phyloP scores from a whole-genome alignment of 2,113 vertebrate genomes.

The Cephalophus harveyi region DNA sequence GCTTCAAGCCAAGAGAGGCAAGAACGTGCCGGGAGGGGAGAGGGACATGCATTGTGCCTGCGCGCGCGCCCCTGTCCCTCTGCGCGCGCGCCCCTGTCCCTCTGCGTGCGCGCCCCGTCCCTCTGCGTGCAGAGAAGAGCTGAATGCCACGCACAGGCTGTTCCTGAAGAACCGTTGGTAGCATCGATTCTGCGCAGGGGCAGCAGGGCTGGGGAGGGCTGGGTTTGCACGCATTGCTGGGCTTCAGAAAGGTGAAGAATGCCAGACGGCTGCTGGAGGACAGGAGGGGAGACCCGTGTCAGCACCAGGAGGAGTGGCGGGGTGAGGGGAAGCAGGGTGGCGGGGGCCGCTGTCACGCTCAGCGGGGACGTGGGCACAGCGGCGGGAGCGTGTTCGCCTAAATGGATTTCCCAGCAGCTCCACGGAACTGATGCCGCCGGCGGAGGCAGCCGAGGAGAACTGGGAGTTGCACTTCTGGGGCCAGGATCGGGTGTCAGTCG shows the following conservation, averaged over 20 bases:
- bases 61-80: accelerated
- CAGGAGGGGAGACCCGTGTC: accelerated
- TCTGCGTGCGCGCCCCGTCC: no score
- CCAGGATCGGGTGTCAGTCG: no score
- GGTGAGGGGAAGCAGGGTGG: no score
- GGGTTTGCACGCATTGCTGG: accelerated
- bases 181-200: accelerated
- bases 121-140: background rate
- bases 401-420: background rate
- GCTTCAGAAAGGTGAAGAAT: background rate
- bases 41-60: accelerated
- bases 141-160: accelerated
- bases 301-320: accelerated
- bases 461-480: background rate
- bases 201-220: accelerated
- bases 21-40: background rate
- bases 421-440: no score
- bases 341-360: accelerated
- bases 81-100: no score
- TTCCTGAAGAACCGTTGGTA: accelerated
- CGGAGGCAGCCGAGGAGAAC: background rate
- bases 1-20: background rate
- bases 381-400: accelerated
- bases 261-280: background rate
- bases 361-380: no score